Conservation (phyloP, 2,113 vertebrate genomes). For the Eulemur rufifrons region DNA sequence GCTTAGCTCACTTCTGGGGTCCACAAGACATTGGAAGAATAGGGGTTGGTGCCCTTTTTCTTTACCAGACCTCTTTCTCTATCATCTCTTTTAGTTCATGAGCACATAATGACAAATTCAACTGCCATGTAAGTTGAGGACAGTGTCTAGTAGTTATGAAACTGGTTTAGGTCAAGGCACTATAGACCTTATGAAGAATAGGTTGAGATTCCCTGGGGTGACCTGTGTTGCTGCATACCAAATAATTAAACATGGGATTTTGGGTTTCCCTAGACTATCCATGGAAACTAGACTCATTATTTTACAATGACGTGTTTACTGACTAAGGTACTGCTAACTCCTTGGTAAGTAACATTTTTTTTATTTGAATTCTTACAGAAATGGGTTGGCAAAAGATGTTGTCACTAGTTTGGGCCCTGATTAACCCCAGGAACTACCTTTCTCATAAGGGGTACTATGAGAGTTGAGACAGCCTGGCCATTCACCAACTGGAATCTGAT, state of each 20-base stretch:
- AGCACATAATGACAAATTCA: not conserved
- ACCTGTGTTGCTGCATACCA: not conserved
- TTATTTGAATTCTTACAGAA: constrained; percentile 38
- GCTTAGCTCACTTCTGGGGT: not conserved
- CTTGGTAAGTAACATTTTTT: constrained; percentile 29
- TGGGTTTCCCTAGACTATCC: not conserved
- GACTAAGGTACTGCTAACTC: not conserved
- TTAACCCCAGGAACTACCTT: not conserved
- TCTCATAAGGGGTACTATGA: not conserved
- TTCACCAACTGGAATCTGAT: not conserved
- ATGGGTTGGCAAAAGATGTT: constrained; percentile 13
- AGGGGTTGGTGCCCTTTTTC: not conserved
- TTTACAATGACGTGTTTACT: not conserved
- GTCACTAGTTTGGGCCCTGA: not conserved
- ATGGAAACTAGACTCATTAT: not conserved
- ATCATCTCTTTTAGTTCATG: not conserved
- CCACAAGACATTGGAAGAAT: not conserved
- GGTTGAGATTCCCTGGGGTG: not conserved
- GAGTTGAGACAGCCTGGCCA: not conserved
- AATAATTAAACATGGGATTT: not conserved
- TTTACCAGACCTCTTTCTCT: not conserved
- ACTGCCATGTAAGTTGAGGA: not conserved
- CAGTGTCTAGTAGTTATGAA: not conserved
- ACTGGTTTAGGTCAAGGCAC: not conserved
- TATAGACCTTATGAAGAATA: not conserved